These are phyloP conservation scores for Scomber scombrus DNA, from an alignment of 2,113 vertebrate genomes.

Conservation along the genomic window DNA sequence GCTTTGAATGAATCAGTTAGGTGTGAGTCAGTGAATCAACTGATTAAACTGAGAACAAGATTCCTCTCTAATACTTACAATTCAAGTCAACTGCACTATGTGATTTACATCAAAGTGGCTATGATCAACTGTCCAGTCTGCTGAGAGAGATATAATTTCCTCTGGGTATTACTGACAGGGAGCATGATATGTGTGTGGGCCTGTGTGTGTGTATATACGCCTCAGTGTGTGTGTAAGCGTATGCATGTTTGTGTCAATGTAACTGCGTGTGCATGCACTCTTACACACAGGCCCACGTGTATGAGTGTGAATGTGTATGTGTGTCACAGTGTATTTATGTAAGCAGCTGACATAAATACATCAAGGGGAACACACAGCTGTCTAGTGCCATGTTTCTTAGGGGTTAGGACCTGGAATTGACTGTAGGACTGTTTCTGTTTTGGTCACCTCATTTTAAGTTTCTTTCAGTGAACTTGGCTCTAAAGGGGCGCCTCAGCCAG, in stretches of 20 bases:
- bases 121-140: slow-evolving; percentile 76
- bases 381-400: slow-evolving; percentile 66
- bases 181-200: slow-evolving; percentile 61
- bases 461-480: slow-evolving; percentile 35
- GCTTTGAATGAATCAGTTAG: not conserved
- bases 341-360: slow-evolving; percentile 81
- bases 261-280: slow-evolving; percentile 32
- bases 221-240: slow-evolving; percentile 4
- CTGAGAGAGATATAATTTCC: slow-evolving; percentile 80
- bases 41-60: slow-evolving; percentile 7
- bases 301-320: slow-evolving; percentile 58
- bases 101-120: slow-evolving; percentile 72
- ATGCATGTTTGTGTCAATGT: slow-evolving; percentile 26
- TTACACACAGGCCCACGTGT: slow-evolving; percentile 41
- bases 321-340: slow-evolving; percentile 71
- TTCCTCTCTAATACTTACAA: slow-evolving; percentile 18
- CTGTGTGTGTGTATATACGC: slow-evolving; percentile 11
- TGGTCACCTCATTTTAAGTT: slow-evolving; percentile 42
- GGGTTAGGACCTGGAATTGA: slow-evolving; percentile 61
- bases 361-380: slow-evolving; percentile 77
- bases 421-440: slow-evolving; percentile 33
- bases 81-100: slow-evolving; percentile 51
- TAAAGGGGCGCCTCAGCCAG: not conserved
- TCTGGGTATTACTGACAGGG: slow-evolving; percentile 76
- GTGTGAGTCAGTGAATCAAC: not conserved